Base-by-base conservation (phyloP, 23 tunicate genomes). In the Trididemnum nubilum region DNA sequence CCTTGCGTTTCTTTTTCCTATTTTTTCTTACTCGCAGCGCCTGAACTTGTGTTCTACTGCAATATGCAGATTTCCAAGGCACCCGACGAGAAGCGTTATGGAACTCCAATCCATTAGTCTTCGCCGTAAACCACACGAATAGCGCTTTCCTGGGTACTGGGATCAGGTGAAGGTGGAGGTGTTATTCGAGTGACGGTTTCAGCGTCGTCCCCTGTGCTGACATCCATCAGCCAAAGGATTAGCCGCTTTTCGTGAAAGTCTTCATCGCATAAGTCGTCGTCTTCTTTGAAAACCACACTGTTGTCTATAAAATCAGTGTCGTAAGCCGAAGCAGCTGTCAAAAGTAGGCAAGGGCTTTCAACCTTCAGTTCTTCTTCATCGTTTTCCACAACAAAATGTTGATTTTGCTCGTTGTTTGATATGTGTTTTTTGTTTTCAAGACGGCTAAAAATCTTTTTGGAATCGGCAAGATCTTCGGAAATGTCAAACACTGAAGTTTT, bases 241-340 rank as follows among this genome's bases (percentile, higher is more conserved):
- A 83, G 69, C 59, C 87, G 36, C 61, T 83, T 83, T 63, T 52
- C 65, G 30, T 73, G 73, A 37, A 83, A 63, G 30, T 83, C 87
- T 73, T 83, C 87, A 33, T 83, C 87, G 36, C 81, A 83, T 0
- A 83, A 35, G 61, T 83, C 87, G 26, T 83, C 87, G 44, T 83
- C 81, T 2, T 64, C 49, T 34, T 63, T 25, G 29, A 59, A 77
- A 1, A 83, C 19, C 60, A 38, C 60, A 33, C 64, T 40, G 61
- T 73, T 39, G 61, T 73, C 71, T 0, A 83, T 0, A 35, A 1
- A 30, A 59, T 83, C 81, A 9, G 51, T 24, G 18, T 83, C 81
- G 39, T 39, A 2, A 9, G 31, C 67, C 15, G 54, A 44, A 7
- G 54, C 54, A 7, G 54, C 54, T 7, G 9, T 7, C 9, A 44